Base-by-base conservation (phyloP, 2,888 invertebrate genomes). In the Balanococcus diminutus region DNA sequence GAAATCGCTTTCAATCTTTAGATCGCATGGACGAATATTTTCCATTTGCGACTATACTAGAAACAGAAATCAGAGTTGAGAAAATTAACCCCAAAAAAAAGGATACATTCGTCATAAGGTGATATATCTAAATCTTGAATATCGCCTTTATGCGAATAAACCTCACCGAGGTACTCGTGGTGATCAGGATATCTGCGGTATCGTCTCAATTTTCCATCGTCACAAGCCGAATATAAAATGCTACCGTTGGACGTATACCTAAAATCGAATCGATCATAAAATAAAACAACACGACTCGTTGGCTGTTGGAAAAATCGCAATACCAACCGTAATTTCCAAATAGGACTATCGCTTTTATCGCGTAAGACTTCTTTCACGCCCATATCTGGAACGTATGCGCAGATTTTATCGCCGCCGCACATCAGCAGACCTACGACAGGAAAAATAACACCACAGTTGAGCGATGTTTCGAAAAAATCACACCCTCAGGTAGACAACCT, bases 31-130 rank as follows among this genome's bases (percentile, higher is more conserved):
- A n/a, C n/a, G n/a, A n/a, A n/a, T n/a, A n/a, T 31, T 32, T 75
- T 14, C 32, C 6, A 61, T 61, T 61, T 61, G 61, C 22, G 4
- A 16, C 11, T 14, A 46, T 16, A n/a, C 22, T 22, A n/a, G 19
- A 61, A 22, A 61, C 3, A 25, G 22, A n/a, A 61, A 61, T 25
- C 3, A 22, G 25, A 61, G 8, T 22, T n/a, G n/a, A n/a, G n/a
- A n/a, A n/a, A n/a, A n/a, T n/a, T n/a, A n/a, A n/a, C n/a, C n/a
- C n/a, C n/a, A 19, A 11, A 32, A 32, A 87, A 88, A 90, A 91
- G 90, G 90, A 90, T 91, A 91, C 91, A 91, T 89, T 91, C 91
- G 89, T 91, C 91, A 88, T 91, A 91, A 0, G 91, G 90, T 14
- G 91, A 91, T 86, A 91, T 90, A 88, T 91, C 91, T 87, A 91